Base-by-base conservation (phyloP, 2,797 vertebrate species). In the Paramormyrops hopkinsi region DNA sequence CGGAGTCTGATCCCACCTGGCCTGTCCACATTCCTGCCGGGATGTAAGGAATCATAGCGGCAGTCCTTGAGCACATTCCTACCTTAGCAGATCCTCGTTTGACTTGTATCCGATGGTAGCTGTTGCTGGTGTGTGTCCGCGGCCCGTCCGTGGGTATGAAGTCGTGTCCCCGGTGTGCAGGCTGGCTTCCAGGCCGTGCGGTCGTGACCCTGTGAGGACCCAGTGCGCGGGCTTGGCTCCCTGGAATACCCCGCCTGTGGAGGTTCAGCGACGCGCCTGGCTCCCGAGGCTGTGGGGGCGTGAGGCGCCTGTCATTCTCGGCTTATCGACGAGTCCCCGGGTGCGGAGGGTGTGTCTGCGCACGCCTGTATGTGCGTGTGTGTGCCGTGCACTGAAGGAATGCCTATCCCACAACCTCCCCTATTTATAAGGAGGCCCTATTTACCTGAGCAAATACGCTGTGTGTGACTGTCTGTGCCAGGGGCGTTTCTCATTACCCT, bases 361-460 rank as follows among this genome's bases (percentile, higher is more conserved):
- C 11, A 12, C 44, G 82, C 5, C 46, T 41, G 41, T 89, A 65
- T 54, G 17, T 79, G 33, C 53, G 59, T 33, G n/a, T 56, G 59
- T 59, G 22, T 44, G 89, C 7, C 59, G 62, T 17, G 19, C 86
- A 82, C 86, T 90, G 54, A 84, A 90, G 89, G 73, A 90, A 90
- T 90, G 89, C 86, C 86, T 83, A 41, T 65, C 87, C 86, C 73
- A 84, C 82, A 59, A 53, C 65, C 86, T 88, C 37, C 95, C 95
- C 25, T 88, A 96, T 96, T 96, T 96, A 94, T 92, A 93, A 95
- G 94, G 95, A 95, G 95, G 95, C 96, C 95, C 95, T 96, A 96
- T 96, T 96, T 96, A 96, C 95, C 94, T 96, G 95, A 95, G 94
- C 95, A 96, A 96, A 96, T 92, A 96, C 90, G 22, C n/a, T 92